Evolutionary conservation across 2,797 vertebrate genomes (phyloP), one percentile per base, ranked within the genome.

Genomic region (Salmo trutta): DNA sequence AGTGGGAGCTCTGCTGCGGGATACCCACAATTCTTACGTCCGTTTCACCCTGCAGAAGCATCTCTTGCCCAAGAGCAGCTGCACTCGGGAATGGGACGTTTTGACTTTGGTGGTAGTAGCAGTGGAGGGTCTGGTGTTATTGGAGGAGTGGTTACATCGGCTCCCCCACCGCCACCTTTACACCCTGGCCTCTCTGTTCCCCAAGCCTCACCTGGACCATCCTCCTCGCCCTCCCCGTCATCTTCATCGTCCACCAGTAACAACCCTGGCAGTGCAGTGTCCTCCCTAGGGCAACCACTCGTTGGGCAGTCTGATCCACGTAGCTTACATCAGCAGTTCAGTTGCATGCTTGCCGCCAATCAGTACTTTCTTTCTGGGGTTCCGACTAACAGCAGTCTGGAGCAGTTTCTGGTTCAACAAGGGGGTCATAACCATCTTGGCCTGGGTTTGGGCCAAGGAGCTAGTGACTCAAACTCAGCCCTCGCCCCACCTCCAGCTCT

Each of bases 291-390:
- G n/a, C 83, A 84, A 51, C 94, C 94, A 31, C 76, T 95, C 17
- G 94, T 94, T 2, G 93, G 94, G 51, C 77, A 94, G 90, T 93
- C 94, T 0, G 95, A 95, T 71, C 94, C 95, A 36, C 93, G 94
- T 81, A 95, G 93, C 91, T 93, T 95, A 76, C 95, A 95, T 87
- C 95, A 95, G 91, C 95, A 95, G 86, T 95, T 95, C 88, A 95
- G 95, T 88, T 95, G 95, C 87, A 95, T 95, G 95, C 94, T 95
- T 1, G 95, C 95, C 1, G 95, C 95, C 75, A 95, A 95, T 86
- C 95, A 95, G 85, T 95, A 95, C 87, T 95, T 95, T 86, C 90
- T 95, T 62, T 95, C 95, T 2, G 94, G 95, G 2, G 94, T 95
- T 51, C 94, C 94, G 73, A 84, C 94, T 77, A 95, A 95, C 89